A percentile compares a stretch with the other conserved stretches of the same genome.
Conservation (phyloP, 2,797 vertebrate species). For the Brachymystax lenok region DNA sequence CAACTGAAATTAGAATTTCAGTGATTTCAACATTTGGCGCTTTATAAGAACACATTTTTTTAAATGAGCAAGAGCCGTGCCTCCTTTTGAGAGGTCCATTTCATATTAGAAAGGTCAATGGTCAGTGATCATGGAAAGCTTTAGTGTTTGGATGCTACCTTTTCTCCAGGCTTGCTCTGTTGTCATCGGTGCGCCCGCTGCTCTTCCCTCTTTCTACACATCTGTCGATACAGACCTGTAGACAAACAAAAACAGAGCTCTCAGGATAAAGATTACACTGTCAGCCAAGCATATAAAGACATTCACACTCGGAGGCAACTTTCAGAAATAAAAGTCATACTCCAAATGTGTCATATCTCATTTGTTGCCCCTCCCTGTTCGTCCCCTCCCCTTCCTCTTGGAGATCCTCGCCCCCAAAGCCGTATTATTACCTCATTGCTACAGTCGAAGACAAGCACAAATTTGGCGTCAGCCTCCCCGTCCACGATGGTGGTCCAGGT, state of each 20-base stretch:
- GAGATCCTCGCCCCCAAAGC: not conserved
- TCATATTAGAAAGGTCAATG: too few relatives aligned
- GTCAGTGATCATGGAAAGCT: too few relatives aligned
- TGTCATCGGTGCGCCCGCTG: conserved; percentile 95
- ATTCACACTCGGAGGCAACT: not conserved
- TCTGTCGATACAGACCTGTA: conserved; percentile 87
- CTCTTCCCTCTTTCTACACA: conserved; percentile 96
- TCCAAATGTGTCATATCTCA: not conserved
- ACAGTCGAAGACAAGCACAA: conserved; percentile 98
- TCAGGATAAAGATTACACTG: conserved; percentile 2
- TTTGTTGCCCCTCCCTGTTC: not conserved
- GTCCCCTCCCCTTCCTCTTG: not conserved
- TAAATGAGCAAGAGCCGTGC: too few relatives aligned
- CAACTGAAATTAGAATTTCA: too few relatives aligned
- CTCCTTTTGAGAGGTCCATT: too few relatives aligned
- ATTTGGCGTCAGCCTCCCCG: conserved; percentile 89
- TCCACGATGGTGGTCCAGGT: conserved; percentile 93
- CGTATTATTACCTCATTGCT: conserved; percentile 83
- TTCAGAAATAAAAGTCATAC: not conserved
- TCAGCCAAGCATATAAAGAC: not conserved
- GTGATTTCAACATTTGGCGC: too few relatives aligned
- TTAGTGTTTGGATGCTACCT: conserved; percentile 73
- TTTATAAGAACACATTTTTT: too few relatives aligned
- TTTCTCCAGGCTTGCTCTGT: conserved; percentile 94
- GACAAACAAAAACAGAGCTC: conserved; percentile 1